Evolutionary conservation across 1,140 invertebrate species (phyloP).

Genomic region (Cryptotermes secundus): DNA sequence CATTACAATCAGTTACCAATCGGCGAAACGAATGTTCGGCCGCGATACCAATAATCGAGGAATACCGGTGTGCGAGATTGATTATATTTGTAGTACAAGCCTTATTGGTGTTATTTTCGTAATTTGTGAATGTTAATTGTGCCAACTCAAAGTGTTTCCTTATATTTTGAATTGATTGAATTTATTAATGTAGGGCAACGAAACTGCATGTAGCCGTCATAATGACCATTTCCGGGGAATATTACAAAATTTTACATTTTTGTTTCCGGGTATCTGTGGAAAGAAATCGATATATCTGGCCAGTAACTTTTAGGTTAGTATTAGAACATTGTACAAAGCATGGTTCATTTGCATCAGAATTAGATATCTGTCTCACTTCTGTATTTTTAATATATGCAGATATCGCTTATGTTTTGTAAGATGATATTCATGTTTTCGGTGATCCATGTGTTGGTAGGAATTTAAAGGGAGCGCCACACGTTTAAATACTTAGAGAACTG

Average conservation of each 20-base stretch:
- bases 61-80: not conserved
- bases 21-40: constrained; percentile 5
- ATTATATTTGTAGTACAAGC: not conserved
- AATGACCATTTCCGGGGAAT: not conserved
- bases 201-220: not conserved
- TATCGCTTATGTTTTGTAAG: too few relatives aligned
- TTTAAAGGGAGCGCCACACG: too few relatives aligned
- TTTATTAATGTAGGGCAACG: not conserved
- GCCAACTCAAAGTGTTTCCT: not conserved
- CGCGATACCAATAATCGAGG: not conserved
- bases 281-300: not conserved
- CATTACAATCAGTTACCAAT: not conserved
- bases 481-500: too few relatives aligned
- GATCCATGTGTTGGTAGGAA: too few relatives aligned
- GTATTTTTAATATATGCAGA: too few relatives aligned
- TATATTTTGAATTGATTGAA: not conserved
- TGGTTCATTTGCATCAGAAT: too few relatives aligned
- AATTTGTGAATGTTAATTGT: not conserved
- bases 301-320: not conserved
- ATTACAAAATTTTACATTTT: not conserved
- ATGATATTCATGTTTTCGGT: too few relatives aligned
- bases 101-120: not conserved
- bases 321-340: too few relatives aligned
- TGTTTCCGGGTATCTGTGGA: not conserved
- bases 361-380: too few relatives aligned